Percentiles rank a stretch among this genome's conserved stretches.
phyloP scores from a whole-genome alignment of 2,797 vertebrate genomes.

The Channa striata region DNA sequence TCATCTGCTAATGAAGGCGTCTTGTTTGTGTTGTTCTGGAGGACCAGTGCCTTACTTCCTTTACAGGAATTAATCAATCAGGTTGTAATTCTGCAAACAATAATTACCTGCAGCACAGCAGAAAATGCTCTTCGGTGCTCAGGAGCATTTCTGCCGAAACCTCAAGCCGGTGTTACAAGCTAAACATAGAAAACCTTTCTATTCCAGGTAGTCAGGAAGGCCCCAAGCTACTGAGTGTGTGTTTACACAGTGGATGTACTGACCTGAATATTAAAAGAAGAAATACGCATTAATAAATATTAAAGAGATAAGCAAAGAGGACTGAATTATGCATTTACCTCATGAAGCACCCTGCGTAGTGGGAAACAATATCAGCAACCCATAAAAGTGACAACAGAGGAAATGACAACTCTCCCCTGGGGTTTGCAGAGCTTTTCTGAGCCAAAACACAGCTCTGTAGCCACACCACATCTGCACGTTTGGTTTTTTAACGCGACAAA shows the following conservation, averaged over 20 bases:
- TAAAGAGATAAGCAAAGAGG: conserved; percentile 6
- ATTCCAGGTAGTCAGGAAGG: conserved; percentile 18
- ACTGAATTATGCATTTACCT: conserved; percentile 21
- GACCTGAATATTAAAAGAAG: conserved; percentile 37
- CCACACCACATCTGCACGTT: conserved; percentile 30
- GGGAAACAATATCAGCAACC: conserved; percentile 23
- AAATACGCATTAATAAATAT: conserved; percentile 35
- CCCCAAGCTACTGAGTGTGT: conserved; percentile 13
- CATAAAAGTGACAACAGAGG: conserved; percentile 6
- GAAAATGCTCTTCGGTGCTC: background rate
- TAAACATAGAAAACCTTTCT: conserved; percentile 28
- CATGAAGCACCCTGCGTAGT: conserved; percentile 9
- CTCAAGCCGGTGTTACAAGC: conserved; percentile 12
- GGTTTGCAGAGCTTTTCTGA: conserved; percentile 24
- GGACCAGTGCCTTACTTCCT: too few species aligned
- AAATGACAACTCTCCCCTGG: conserved; percentile 7
- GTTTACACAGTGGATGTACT: conserved; percentile 20
- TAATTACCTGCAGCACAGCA: too few species aligned
- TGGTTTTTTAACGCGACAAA: conserved; percentile 22
- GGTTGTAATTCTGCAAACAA: too few species aligned
- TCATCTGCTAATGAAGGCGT: too few species aligned
- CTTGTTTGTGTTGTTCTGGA: too few species aligned
- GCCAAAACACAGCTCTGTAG: conserved; percentile 27
- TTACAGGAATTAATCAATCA: too few species aligned
- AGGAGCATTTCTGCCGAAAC: conserved; percentile 11